Percentiles rank a stretch among this genome's conserved stretches.
Conservation (phyloP, 2,888 invertebrate species). For the Rhagium mordax region DNA sequence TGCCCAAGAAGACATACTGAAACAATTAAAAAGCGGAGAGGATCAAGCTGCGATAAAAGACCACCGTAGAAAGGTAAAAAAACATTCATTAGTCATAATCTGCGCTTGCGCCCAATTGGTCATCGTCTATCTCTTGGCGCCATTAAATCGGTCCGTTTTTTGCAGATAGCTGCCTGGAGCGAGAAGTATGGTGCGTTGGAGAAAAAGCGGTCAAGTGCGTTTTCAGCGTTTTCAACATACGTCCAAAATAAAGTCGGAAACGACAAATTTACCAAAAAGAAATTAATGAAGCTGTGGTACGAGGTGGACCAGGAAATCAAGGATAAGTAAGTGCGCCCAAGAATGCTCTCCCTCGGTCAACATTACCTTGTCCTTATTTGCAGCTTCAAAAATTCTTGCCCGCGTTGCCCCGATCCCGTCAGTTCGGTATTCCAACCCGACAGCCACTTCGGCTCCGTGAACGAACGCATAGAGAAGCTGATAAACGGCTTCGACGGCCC, state of each 20-base stretch:
- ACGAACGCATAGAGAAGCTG: conserved; percentile 83
- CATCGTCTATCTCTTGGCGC: too few species aligned
- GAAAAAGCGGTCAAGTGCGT: conserved; percentile 73
- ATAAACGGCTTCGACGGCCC: conserved; percentile 73
- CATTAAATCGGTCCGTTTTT: too few species aligned
- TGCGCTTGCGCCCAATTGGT: too few species aligned
- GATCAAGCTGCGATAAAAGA: conserved; percentile 72
- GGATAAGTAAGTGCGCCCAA: conserved; percentile 67
- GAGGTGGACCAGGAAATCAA: conserved; percentile 75
- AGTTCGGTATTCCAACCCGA: conserved; percentile 81
- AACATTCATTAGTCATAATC: too few species aligned
- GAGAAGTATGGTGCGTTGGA: conserved; percentile 72
- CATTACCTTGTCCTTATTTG: conserved; percentile 24
- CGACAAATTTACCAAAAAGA: conserved; percentile 69
- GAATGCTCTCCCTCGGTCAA: not conserved
- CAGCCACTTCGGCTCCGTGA: conserved; percentile 85
- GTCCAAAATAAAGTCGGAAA: conserved; percentile 70
- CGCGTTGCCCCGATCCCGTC: conserved; percentile 83
- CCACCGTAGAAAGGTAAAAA: conserved; percentile 74
- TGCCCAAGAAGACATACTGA: conserved; percentile 73
- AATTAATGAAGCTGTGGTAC: conserved; percentile 80
- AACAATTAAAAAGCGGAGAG: conserved; percentile 74
- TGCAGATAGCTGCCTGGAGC: conserved; percentile 74
- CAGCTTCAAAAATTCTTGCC: conserved; percentile 56
- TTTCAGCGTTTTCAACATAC: conserved; percentile 75